Base-by-base conservation (phyloP, 2,797 vertebrate genomes). In the Hybognathus amarus region DNA sequence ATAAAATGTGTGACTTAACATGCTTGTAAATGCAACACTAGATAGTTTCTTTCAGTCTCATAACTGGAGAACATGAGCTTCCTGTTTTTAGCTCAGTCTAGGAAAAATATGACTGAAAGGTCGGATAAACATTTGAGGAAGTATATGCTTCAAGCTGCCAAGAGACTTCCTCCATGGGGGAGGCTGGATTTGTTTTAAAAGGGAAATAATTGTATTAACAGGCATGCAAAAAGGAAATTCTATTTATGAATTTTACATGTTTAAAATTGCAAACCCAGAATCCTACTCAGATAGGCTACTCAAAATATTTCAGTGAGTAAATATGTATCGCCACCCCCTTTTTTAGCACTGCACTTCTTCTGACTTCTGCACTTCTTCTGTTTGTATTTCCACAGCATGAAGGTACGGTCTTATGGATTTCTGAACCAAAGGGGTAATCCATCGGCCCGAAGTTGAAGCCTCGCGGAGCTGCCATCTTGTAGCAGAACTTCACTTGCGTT, bases 71-170 rank as follows among this genome's bases (percentile, higher is more conserved):
- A 40, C 45, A 54, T 17, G 7, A 40, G 50, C 64, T 83, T 95
- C 93, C 94, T 95, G 93, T 95, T 94, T 89, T 93, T 91, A 90
- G 84, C 79, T 90, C 42, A 6, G 76, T 66, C 27, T 90, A 90
- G 90, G 91, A 93, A 93, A 90, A 90, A 92, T 77, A 89, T 92
- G 89, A 88, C 87, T 82, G 89, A 85, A 91, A 90, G 85, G 86
- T 85, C 89, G 85, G 81, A 85, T 80, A 73, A 80, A 81, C 76
- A 86, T 91, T 85, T 91, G 89, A 93, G 93, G 94, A 94, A 94
- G 92, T 91, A 82, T 86, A 86, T 87, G 85, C 76, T 91, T 92
- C 89, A 88, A 89, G 85, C 91, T 91, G 89, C 90, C 91, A 91
- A 90, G 90, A 86, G 82, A 93, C 92, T 94, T 94, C 92, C 90